Percentiles rank a stretch among this genome's conserved stretches.
phyloP scores from a whole-genome alignment of 2,888 invertebrate species.

The Listrodromus nycthemerus region DNA sequence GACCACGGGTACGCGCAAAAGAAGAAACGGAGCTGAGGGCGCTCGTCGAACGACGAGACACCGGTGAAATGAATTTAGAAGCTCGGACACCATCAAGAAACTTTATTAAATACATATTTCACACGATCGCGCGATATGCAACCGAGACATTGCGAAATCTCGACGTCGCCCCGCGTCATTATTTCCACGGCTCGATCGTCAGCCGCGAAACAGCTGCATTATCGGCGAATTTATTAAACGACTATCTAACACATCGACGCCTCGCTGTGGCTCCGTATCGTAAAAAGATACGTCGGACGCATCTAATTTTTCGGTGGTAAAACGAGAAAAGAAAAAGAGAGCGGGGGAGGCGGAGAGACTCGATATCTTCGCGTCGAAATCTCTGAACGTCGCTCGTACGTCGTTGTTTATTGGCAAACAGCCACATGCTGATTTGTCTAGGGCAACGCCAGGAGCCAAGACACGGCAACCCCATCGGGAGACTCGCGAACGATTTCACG shows the following conservation, averaged over 20 bases:
- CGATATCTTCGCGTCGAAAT: slow-evolving; percentile 20
- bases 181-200: neutral
- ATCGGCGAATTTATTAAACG: neutral
- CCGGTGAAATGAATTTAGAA: slow-evolving; percentile 20
- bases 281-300: slow-evolving; percentile 1
- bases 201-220: neutral
- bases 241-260: neutral
- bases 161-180: neutral
- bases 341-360: slow-evolving; percentile 2
- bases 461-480: neutral
- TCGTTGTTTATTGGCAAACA: slow-evolving; percentile 51
- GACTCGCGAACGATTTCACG: neutral
- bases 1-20: slow-evolving; percentile 37
- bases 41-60: slow-evolving; percentile 42
- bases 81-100: slow-evolving; percentile 20
- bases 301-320: slow-evolving; percentile 6
- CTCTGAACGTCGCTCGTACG: slow-evolving; percentile 39
- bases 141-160: slow-evolving; percentile 7
- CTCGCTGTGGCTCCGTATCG: neutral
- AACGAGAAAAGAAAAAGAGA: slow-evolving; percentile 6
- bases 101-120: slow-evolving; percentile 64
- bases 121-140: slow-evolving; percentile 34
- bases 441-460: slow-evolving; percentile 51
- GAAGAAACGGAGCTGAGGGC: slow-evolving; percentile 51
- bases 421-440: slow-evolving; percentile 61